These are phyloP conservation scores for Chelidonichthys spinosus DNA, from an alignment of 2,797 vertebrate genomes.

Conservation along the genomic window DNA sequence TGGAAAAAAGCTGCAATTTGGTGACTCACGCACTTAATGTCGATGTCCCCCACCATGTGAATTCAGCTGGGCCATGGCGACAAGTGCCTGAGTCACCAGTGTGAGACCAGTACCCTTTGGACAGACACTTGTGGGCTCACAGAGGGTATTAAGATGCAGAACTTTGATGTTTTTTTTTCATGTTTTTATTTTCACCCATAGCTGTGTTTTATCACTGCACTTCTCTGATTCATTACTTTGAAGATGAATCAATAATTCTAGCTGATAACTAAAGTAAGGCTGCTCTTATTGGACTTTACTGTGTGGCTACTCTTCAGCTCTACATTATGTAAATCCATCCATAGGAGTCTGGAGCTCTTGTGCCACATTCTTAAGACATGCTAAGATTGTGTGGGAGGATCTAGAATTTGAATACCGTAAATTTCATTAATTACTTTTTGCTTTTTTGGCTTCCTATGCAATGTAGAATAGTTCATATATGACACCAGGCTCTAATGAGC, in stretches of 20 bases:
- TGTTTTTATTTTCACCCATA: background rate
- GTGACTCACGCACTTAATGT: constrained; percentile 71
- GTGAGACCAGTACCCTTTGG: constrained; percentile 42
- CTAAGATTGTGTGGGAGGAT: constrained; percentile 17
- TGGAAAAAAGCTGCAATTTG: constrained; percentile 69
- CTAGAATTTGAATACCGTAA: background rate
- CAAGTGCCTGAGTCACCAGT: constrained; percentile 62
- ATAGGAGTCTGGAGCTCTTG: background rate
- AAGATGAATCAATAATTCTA: background rate
- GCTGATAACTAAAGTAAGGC: constrained; percentile 9
- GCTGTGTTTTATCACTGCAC: background rate
- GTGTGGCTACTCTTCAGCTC: background rate
- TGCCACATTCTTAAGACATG: background rate
- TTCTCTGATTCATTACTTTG: background rate
- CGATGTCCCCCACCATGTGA: constrained; percentile 61
- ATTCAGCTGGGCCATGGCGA: constrained; percentile 63
- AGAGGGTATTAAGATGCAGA: constrained; percentile 7
- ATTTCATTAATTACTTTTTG: constrained; percentile 6
- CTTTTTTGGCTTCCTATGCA: constrained; percentile 3
- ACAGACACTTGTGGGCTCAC: constrained; percentile 18
- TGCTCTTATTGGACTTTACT: background rate
- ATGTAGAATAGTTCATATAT: background rate
- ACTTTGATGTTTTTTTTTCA: background rate
- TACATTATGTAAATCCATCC: constrained; percentile 9
- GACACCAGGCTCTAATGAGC: background rate